Conservation (phyloP, 2,888 invertebrate genomes). For the Diarsia brunnea region DNA sequence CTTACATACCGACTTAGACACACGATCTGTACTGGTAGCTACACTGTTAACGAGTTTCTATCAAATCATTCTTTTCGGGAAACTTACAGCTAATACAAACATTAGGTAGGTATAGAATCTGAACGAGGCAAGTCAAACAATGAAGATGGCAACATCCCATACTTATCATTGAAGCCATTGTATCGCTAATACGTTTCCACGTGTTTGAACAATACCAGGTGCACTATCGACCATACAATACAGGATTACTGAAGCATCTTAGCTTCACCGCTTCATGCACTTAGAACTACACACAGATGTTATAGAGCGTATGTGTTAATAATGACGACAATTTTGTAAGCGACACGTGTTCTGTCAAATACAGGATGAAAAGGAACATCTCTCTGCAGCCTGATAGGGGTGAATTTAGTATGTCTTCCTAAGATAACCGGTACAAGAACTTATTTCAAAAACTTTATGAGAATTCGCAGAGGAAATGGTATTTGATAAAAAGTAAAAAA, state of each 20-base stretch:
- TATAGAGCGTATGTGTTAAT: neutral
- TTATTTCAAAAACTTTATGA: too few species aligned
- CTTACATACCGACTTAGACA: too few species aligned
- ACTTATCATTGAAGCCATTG: neutral
- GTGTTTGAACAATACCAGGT: constrained; percentile 11
- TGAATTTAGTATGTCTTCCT: too few species aligned
- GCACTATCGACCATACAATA: neutral
- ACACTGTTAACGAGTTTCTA: too few species aligned
- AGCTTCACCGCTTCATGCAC: neutral
- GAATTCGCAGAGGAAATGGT: too few species aligned
- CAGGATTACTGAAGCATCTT: constrained; percentile 16
- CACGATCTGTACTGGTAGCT: too few species aligned
- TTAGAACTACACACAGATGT: neutral
- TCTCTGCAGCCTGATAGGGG: too few species aligned
- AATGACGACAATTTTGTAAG: neutral
- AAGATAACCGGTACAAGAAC: too few species aligned
- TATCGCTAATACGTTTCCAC: constrained; percentile 1
- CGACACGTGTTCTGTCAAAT: neutral
- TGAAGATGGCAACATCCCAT: neutral
- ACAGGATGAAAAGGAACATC: too few species aligned
- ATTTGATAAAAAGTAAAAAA: too few species aligned
- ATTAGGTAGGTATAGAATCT: neutral
- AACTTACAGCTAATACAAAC: too few species aligned
- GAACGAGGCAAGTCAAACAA: neutral
- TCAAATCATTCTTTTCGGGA: too few species aligned